These are phyloP conservation scores for Patella caerulea DNA, from an alignment of 2,888 invertebrate genomes.

Conservation along the genomic window DNA sequence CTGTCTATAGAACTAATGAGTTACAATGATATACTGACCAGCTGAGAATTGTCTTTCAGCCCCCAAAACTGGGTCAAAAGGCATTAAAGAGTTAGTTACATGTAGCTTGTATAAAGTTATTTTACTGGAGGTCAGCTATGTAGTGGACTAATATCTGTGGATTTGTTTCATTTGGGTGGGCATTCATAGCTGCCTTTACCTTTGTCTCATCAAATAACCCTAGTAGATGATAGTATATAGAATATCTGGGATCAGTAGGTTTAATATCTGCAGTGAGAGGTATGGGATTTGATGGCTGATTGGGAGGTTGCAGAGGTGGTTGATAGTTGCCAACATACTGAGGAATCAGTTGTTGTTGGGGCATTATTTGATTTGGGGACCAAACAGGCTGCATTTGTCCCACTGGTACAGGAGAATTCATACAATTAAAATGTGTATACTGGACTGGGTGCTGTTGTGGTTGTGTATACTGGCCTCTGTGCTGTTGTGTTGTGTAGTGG, in stretches of 20 bases:
- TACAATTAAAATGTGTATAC: background rate
- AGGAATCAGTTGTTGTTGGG: background rate
- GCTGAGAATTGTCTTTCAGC: too few relatives aligned
- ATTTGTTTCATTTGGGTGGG: slow-evolving; percentile 90
- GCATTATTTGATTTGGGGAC: background rate
- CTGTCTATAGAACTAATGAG: too few relatives aligned
- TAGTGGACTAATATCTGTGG: slow-evolving; percentile 77
- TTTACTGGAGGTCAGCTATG: slow-evolving; percentile 40
- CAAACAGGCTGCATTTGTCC: slow-evolving; percentile 13
- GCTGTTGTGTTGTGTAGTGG: background rate
- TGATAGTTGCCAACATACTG: background rate
- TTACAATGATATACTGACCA: too few relatives aligned
- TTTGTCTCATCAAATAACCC: slow-evolving; percentile 92
- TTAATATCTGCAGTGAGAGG: slow-evolving; percentile 45
- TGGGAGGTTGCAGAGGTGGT: background rate
- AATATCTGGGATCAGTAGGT: slow-evolving; percentile 79
- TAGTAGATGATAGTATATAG: slow-evolving; percentile 89
- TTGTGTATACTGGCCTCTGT: background rate
- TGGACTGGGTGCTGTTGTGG: background rate
- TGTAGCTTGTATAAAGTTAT: too few relatives aligned
- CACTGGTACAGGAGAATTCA: background rate
- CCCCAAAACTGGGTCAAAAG: too few relatives aligned
- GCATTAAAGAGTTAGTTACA: too few relatives aligned
- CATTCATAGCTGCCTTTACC: slow-evolving; percentile 89
- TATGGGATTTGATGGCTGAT: background rate